phyloP scores from a whole-genome alignment of 2,888 invertebrate species.

The Eupithecia dodoneata region DNA sequence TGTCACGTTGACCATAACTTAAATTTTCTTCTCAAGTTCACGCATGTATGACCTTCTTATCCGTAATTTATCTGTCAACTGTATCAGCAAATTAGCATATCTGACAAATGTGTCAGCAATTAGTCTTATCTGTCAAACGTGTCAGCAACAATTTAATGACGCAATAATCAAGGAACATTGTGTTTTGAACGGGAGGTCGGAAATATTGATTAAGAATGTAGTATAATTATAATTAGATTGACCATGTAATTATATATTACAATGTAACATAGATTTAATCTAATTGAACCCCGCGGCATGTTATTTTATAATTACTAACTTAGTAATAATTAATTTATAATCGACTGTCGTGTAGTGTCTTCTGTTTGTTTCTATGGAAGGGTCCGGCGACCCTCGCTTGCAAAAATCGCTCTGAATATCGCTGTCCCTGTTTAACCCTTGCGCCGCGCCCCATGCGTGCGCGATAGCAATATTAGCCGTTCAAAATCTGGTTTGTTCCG shows the following conservation, averaged over 20 bases:
- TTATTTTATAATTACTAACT: neutral
- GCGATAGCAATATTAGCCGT: too few relatives aligned
- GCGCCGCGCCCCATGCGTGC: too few relatives aligned
- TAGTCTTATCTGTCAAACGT: slow-evolving; percentile 3
- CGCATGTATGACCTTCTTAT: neutral
- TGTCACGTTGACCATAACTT: neutral
- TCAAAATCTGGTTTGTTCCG: too few relatives aligned
- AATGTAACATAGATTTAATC: slow-evolving; percentile 13
- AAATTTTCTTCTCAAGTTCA: neutral
- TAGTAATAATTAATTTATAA: neutral
- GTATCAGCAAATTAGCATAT: neutral
- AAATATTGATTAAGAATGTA: neutral
- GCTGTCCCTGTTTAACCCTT: too few relatives aligned
- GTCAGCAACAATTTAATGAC: slow-evolving; percentile 1
- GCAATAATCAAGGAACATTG: neutral
- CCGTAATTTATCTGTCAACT: neutral
- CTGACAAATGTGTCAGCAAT: neutral
- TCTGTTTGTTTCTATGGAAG: too few relatives aligned
- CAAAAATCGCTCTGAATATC: too few relatives aligned
- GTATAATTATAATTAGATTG: slow-evolving; percentile 5
- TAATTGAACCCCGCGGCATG: slow-evolving; percentile 17
- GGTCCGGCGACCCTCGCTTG: too few relatives aligned
- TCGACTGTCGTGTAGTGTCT: too few relatives aligned
- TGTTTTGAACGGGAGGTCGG: neutral
- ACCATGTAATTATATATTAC: slow-evolving; percentile 12